Percentiles rank a stretch among this genome's conserved stretches.
phyloP scores from a whole-genome alignment of 37 sponge, comb jelly and placozoan species.

The Axinella damicornis region DNA sequence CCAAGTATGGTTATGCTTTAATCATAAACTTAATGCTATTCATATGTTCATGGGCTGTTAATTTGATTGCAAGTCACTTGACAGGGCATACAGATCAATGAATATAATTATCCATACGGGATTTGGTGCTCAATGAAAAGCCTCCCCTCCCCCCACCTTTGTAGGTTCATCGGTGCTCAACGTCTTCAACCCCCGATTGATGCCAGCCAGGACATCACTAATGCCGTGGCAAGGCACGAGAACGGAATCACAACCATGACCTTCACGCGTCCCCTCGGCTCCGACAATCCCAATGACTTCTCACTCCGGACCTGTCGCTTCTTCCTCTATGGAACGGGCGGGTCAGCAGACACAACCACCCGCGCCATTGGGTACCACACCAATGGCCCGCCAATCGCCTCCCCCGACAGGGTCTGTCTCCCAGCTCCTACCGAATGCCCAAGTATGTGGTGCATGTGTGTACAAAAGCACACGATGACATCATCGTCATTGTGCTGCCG shows the following conservation, averaged over 20 bases:
- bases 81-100: too few species aligned
- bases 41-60: too few species aligned
- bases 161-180: constrained; percentile 11
- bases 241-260: constrained; percentile 37
- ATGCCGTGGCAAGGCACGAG: neutral
- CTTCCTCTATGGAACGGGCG: constrained; percentile 60
- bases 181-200: constrained; percentile 48
- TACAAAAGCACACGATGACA: neutral
- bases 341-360: constrained; percentile 4
- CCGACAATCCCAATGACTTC: constrained; percentile 39
- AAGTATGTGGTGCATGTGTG: neutral
- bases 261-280: constrained; percentile 47
- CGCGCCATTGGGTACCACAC: constrained; percentile 37
- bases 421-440: constrained; percentile 30
- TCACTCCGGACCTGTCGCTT: constrained; percentile 25
- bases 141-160: neutral
- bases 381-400: constrained; percentile 19
- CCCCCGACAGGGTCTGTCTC: constrained; percentile 45
- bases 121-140: too few species aligned
- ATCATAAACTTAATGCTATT: too few species aligned
- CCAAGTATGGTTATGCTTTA: too few species aligned
- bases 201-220: constrained; percentile 17
- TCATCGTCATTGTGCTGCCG: too few species aligned
- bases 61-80: too few species aligned
- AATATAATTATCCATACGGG: too few species aligned